Base-by-base conservation (phyloP, 2,113 vertebrate genomes). In the Mirounga angustirostris region DNA sequence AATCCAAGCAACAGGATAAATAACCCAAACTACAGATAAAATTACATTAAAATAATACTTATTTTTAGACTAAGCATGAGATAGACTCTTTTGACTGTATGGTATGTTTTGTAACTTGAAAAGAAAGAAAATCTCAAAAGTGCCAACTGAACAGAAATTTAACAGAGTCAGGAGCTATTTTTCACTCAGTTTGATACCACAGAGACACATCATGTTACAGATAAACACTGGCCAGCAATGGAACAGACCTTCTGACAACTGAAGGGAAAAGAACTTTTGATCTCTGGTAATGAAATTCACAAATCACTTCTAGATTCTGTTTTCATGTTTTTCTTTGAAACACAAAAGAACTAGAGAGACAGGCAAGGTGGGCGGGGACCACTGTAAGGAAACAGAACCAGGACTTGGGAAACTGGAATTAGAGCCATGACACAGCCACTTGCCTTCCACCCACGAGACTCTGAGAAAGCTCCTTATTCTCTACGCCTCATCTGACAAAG, bases 101-200 rank as follows among this genome's bases (percentile, higher is more conserved):
- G 11, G 16, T 22, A 14, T 78, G 71, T 69, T 73, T 90, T 56
- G 8, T 56, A 65, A 80, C 76, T 83, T 56, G 21, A 86, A 92
- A 92, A 88, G 43, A 28, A n/a, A 91, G 54, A 26, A 73, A 89
- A 46, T 81, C 58, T 79, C 24, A 26, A 78, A 95, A 81, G 26
- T 69, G 15, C 36, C 56, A 58, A 67, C 26, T 79, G 33, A 79
- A 61, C 30, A 86, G 56, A 73, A 89, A 79, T 40, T 18, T 21
- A 78, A 30, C 58, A 82, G 14, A 91, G 21, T 26, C 59, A 30
- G 2, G 50, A 86, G 7, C n/a, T 56, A 30, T 19, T 87, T 5
- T n/a, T 40, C 36, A 67, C 7, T 73, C 46, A 36, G 0, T 89
- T 76, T 22, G 14, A 24, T 7, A 22, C 4, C 2, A 3, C 46